Evolutionary conservation across 2,113 vertebrate genomes (phyloP), one percentile per base, ranked within the genome.

Genomic region (Camarhynchus parvulus): DNA sequence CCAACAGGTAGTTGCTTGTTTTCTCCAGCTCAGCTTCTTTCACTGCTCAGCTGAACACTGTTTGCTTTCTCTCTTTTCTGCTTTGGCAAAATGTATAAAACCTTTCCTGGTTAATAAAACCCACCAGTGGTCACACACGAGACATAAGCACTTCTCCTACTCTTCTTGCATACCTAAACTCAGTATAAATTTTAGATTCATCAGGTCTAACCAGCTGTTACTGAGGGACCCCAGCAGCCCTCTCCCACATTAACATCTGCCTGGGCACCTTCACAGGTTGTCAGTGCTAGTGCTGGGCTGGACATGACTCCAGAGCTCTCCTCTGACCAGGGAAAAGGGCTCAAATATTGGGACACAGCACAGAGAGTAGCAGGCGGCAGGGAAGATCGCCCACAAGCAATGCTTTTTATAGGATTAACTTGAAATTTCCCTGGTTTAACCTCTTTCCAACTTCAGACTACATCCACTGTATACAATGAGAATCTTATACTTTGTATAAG

Each of bases 1-100:
- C 16, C 41, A 83, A 4, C 3, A 9, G 4, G 49, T 31, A 72
- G 5, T 1, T 73, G 15, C 3, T 52, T 1, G 2, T 5, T 78
- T 56, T 62, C 53, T 19, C 30, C 39, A 81, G 3, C 46, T 91
- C 44, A 68, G 24, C 10, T 73, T 68, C 41, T 85, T 88, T 52
- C 21, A 42, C 31, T 55, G 21, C 15, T 69, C 19, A 87, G 13
- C 18, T 75, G 22, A 55, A 75, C 28, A 25, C 11, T 61, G 20
- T 56, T 30, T 5, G 10, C 3, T 33, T 68, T 30, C 85, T 24
- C 23, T 79, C 31, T 50, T 47, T 76, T 73, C 14, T 1, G 0
- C 44, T 90, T 74, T 30, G 16, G 39, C 25, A 59, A 44, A 83
- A 78, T 1, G 0, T 20, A 10, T n/a, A 58, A 86, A 91, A 67